Percentiles rank a stretch among this genome's conserved stretches.
Evolutionary conservation across 2,888 invertebrate genomes (phyloP).

Genomic region (Ellobium chinense): DNA sequence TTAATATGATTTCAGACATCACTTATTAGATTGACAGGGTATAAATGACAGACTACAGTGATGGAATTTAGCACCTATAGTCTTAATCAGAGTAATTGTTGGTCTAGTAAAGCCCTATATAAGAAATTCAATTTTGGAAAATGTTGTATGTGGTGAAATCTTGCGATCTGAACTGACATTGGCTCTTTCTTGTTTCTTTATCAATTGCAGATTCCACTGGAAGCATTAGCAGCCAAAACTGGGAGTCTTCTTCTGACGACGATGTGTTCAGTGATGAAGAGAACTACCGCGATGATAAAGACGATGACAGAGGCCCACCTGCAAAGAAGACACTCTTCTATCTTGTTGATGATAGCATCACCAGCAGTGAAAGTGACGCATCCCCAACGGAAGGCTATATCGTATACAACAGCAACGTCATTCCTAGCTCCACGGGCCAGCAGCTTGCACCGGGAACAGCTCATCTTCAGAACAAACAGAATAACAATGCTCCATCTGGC

Average conservation of each 20-base stretch:
- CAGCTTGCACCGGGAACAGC: background rate
- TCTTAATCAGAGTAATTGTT: too few relatives aligned
- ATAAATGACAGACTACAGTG: too few relatives aligned
- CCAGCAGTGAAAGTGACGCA: background rate
- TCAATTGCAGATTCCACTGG: slow-evolving; percentile 18
- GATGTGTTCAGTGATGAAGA: slow-evolving; percentile 16
- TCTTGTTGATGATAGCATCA: background rate
- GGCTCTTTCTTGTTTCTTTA: background rate
- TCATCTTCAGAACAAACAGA: background rate
- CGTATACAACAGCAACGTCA: slow-evolving; percentile 1
- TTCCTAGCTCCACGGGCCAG: background rate
- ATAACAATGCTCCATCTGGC: background rate
- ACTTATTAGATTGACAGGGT: too few relatives aligned
- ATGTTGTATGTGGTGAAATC: too few relatives aligned
- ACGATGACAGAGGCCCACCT: background rate
- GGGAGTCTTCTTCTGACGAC: background rate
- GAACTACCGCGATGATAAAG: background rate
- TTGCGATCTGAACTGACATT: background rate
- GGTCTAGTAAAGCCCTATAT: too few relatives aligned
- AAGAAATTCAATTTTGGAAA: too few relatives aligned
- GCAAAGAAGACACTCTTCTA: slow-evolving; percentile 7
- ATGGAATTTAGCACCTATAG: too few relatives aligned
- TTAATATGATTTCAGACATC: too few relatives aligned
- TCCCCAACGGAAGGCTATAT: background rate
- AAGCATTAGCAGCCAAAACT: background rate